A percentile compares a stretch with the other conserved stretches of the same genome.
Conservation (phyloP, 2,888 invertebrate genomes). For the Epinotia bilunana region DNA sequence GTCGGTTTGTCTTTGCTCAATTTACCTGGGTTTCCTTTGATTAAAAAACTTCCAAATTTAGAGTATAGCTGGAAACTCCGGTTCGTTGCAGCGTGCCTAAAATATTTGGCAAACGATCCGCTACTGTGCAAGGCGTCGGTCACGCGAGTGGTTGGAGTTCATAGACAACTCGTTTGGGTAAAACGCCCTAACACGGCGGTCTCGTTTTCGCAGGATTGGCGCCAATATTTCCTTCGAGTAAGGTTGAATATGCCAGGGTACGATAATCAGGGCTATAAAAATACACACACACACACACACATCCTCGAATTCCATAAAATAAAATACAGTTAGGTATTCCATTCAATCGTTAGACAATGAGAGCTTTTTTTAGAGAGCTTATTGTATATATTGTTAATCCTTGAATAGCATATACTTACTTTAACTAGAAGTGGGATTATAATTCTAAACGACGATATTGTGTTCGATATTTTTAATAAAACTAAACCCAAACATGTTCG, state of each 20-base stretch:
- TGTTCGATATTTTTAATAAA: not conserved
- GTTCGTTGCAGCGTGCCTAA: slow-evolving; percentile 4
- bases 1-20: slow-evolving; percentile 9
- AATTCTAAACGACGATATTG: not conserved
- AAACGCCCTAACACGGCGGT: too few relatives aligned
- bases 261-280: too few relatives aligned
- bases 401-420: too few relatives aligned
- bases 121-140: not conserved
- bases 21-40: not conserved
- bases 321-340: too few relatives aligned
- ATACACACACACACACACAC: too few relatives aligned
- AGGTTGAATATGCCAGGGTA: too few relatives aligned
- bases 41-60: slow-evolving; percentile 8
- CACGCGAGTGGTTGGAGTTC: not conserved
- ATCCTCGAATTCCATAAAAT: too few relatives aligned
- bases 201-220: too few relatives aligned
- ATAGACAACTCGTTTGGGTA: not conserved
- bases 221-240: too few relatives aligned
- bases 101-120: slow-evolving; percentile 14
- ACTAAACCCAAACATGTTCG: not conserved
- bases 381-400: too few relatives aligned
- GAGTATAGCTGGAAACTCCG: not conserved
- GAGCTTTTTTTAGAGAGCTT: too few relatives aligned
- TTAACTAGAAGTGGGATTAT: not conserved
- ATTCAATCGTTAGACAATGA: too few relatives aligned